Percentiles rank a stretch among this genome's conserved stretches.
Conservation (phyloP, 2,113 vertebrate species). For the Trogon surrucura region DNA sequence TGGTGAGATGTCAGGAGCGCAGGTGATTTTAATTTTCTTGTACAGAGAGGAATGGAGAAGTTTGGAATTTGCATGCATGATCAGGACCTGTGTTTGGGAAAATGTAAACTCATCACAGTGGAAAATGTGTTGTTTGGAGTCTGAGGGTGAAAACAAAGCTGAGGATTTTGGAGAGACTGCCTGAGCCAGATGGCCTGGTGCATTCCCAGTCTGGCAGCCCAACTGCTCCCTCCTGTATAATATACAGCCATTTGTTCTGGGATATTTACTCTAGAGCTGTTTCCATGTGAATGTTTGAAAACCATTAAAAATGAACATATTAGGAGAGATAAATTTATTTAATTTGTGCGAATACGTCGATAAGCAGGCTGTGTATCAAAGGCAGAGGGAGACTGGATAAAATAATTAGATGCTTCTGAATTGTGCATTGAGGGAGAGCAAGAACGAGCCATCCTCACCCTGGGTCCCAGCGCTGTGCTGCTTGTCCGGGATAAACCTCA, state of each 20-base stretch:
- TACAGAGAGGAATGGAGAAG: constrained; percentile 78
- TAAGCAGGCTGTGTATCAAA: constrained; percentile 66
- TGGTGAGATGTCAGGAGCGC: constrained; percentile 77
- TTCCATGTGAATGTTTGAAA: constrained; percentile 86
- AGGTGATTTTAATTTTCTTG: constrained; percentile 85
- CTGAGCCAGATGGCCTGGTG: constrained; percentile 87
- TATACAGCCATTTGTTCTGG: constrained; percentile 88
- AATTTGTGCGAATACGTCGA: constrained; percentile 74
- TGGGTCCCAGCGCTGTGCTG: neutral
- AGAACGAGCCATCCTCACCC: neutral
- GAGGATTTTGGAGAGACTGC: constrained; percentile 88
- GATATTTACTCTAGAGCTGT: constrained; percentile 88
- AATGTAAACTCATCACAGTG: constrained; percentile 88
- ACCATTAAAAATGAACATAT: constrained; percentile 87
- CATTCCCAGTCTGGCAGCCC: constrained; percentile 86
- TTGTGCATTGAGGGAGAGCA: constrained; percentile 58
- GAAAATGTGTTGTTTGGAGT: constrained; percentile 91
- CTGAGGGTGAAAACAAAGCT: constrained; percentile 89
- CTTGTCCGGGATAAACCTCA: neutral
- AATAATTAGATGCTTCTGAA: constrained; percentile 67
- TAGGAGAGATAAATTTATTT: constrained; percentile 81
- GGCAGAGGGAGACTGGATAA: constrained; percentile 40
- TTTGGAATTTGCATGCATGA: constrained; percentile 87
- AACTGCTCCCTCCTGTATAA: constrained; percentile 89
- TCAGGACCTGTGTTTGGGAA: constrained; percentile 86